Conservation (phyloP, 2,797 vertebrate species). For the Halcyon leucocephala region DNA sequence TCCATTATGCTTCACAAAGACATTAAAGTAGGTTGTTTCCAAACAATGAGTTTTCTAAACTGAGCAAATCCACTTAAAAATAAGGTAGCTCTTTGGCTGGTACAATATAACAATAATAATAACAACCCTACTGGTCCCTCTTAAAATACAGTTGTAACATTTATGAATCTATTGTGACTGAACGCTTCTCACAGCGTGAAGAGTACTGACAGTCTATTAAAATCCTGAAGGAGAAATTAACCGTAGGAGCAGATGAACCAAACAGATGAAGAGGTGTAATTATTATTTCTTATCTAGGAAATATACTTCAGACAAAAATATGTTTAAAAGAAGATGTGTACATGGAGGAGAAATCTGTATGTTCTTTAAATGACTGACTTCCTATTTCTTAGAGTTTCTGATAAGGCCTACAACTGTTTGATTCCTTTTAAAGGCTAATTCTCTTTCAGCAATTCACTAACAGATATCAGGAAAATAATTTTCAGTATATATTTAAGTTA, state of each 20-base stretch:
- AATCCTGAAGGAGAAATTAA: conserved; percentile 11
- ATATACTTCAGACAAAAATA: conserved; percentile 5
- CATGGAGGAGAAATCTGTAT: neutral
- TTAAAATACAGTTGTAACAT: neutral
- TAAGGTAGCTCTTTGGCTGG: neutral
- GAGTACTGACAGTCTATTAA: neutral
- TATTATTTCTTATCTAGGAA: conserved; percentile 12
- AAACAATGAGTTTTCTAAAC: neutral
- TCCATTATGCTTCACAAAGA: neutral
- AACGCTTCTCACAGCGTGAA: neutral
- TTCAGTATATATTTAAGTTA: neutral
- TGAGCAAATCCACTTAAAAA: neutral
- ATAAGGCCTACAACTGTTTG: neutral
- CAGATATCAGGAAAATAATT: neutral
- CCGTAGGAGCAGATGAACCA: neutral
- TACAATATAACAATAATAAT: neutral
- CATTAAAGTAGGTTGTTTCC: neutral
- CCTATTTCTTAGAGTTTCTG: neutral
- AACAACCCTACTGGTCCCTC: neutral
- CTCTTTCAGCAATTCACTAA: neutral
- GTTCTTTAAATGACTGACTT: neutral
- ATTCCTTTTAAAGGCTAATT: neutral
- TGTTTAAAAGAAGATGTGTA: neutral
- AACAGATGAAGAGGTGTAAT: neutral
- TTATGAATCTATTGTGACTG: neutral